These are phyloP conservation scores for Actinia tenebrosa DNA, from an alignment of 64 coral and sea anemone species.

Conservation along the genomic window DNA sequence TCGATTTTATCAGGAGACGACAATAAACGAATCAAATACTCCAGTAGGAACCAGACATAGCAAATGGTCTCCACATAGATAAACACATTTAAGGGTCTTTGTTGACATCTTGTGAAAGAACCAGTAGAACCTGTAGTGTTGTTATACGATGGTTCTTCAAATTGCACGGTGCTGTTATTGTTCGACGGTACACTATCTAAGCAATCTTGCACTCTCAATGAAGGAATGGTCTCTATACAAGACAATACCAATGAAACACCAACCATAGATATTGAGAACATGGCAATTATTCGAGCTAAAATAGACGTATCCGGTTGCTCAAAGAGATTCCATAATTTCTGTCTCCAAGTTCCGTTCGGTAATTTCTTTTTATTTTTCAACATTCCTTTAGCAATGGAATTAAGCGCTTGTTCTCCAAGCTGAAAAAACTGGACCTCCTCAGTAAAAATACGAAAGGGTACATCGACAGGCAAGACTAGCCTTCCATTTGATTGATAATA, in stretches of 20 bases:
- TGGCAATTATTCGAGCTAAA: slow-evolving; percentile 56
- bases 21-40: slow-evolving; percentile 70
- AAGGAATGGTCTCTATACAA: slow-evolving; percentile 69
- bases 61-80: slow-evolving; percentile 67
- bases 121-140: background rate
- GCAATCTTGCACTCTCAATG: slow-evolving; percentile 50
- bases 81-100: slow-evolving; percentile 46
- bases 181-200: background rate
- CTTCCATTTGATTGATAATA: slow-evolving; percentile 97
- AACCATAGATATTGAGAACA: slow-evolving; percentile 83
- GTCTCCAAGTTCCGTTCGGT: slow-evolving; percentile 35
- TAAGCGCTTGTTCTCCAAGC: slow-evolving; percentile 73
- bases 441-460: slow-evolving; percentile 76
- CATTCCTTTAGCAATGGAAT: slow-evolving; percentile 60
- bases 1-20: slow-evolving; percentile 50
- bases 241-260: slow-evolving; percentile 58
- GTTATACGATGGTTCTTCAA: background rate
- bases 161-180: slow-evolving; percentile 1
- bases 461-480: slow-evolving; percentile 72
- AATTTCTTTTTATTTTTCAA: slow-evolving; percentile 23
- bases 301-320: slow-evolving; percentile 83
- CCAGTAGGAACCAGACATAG: slow-evolving; percentile 85
- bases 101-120: background rate
- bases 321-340: slow-evolving; percentile 81
- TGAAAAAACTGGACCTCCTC: slow-evolving; percentile 97